Evolutionary conservation across 2,888 invertebrate genomes (phyloP).

Genomic region (Torymus auratus): DNA sequence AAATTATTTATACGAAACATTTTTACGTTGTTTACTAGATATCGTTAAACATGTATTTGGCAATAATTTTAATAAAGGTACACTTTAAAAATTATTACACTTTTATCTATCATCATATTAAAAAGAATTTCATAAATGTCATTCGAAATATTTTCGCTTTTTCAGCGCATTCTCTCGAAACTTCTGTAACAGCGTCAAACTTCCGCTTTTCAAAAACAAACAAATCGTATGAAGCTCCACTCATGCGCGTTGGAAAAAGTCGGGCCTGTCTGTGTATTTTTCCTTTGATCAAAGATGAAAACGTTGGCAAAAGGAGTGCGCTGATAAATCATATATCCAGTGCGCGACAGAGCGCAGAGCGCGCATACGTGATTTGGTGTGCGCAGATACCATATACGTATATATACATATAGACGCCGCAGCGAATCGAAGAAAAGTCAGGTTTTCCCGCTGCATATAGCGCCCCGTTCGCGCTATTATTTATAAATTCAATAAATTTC

Average conservation of each 20-base stretch:
- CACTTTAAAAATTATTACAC: no score
- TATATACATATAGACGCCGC: no score
- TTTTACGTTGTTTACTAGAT: neutral
- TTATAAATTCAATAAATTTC: slow-evolving; percentile 14
- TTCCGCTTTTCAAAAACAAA: neutral
- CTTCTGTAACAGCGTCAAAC: no score
- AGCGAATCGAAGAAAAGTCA: slow-evolving; percentile 32
- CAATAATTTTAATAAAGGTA: no score
- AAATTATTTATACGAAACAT: neutral
- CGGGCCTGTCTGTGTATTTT: neutral
- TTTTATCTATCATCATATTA: no score
- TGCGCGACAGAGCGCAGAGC: slow-evolving; percentile 15
- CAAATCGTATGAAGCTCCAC: slow-evolving; percentile 11
- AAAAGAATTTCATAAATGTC: no score
- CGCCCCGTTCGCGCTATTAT: neutral
- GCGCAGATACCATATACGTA: no score
- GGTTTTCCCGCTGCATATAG: slow-evolving; percentile 18
- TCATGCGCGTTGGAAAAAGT: neutral
- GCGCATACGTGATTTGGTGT: slow-evolving; percentile 34
- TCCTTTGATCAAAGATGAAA: slow-evolving; percentile 16
- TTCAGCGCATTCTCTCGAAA: no score
- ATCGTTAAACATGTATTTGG: no score
- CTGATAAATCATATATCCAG: slow-evolving; percentile 47
- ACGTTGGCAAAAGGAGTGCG: neutral
- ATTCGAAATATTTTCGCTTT: no score